Evolutionary conservation across 2,797 vertebrate genomes (phyloP).

Genomic region (Euphonia xanthogaster): DNA sequence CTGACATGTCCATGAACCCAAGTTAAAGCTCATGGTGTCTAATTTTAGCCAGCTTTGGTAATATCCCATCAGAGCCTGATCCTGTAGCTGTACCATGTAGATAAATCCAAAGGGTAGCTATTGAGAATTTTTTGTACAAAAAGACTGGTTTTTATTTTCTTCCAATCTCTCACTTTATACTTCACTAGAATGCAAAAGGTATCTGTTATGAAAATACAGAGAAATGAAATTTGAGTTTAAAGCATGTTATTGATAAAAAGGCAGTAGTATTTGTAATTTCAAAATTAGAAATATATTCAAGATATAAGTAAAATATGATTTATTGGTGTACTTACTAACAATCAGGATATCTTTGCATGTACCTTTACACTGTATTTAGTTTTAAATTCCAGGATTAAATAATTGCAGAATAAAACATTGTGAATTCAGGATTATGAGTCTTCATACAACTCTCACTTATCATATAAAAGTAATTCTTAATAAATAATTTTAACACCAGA

Average conservation of each 20-base stretch:
- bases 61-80: not conserved
- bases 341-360: not conserved
- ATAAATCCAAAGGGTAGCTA: not conserved
- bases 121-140: not conserved
- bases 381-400: not conserved
- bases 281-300: not conserved
- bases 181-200: not conserved
- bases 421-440: not conserved
- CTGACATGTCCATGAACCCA: slow-evolving; percentile 40
- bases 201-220: not conserved
- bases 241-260: not conserved
- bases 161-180: not conserved
- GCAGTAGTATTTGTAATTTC: not conserved
- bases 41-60: slow-evolving; percentile 53
- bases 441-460: not conserved
- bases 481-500: not conserved
- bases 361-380: not conserved
- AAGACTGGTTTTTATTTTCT: not conserved
- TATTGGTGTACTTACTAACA: not conserved
- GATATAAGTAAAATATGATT: not conserved
- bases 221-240: not conserved
- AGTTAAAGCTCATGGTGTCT: slow-evolving; percentile 29
- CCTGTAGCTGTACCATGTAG: not conserved
- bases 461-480: not conserved
- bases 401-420: not conserved